Base-by-base conservation (phyloP, 2,888 invertebrate genomes). In the Euplexia lucipara region DNA sequence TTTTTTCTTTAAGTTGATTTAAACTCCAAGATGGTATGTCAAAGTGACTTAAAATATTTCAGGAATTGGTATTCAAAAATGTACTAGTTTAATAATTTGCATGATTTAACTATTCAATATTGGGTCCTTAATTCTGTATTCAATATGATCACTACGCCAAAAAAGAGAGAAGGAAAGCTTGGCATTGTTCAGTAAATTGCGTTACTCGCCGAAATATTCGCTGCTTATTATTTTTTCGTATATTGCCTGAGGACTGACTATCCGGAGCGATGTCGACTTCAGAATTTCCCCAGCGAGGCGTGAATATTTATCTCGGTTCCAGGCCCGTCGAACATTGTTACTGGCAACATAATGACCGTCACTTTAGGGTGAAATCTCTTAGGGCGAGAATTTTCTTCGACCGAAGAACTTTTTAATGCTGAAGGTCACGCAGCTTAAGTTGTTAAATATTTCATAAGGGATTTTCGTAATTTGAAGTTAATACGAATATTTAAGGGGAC, bases 301-400 rank as follows among this genome's bases (percentile, higher is more conserved):
- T 82, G 83, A 84, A 86, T 86, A 86, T 88, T 88, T 85, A 83
- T 83, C 77, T 79, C 75, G 58, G 61, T 75, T 77, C 62, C 75
- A 76, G 76, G 60, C 72, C 70, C 78, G 78, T 81, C 79, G 77
- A 84, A 86, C 77, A 78, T 83, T 79, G 80, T 82, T 79, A 79
- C 79, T 79, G 83, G 78, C 71, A 76, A 75, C 78, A 78, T 85
- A 83, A 86, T 84, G 84, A 82, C 78, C 75, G 74, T 70, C 81
- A 81, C 80, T 85, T 81, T 75, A 71, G 72, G 81, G 82, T 78
- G 78, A 84, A 79, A 81, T 79, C 74, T 78, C 71, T 70, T 68
- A 66, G 64, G 73, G 30, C 53, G 75, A 67, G 70, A 80, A 81
- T 78, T 83, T 83, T 78, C 75, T 69, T 68, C 68, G 70, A 68